These are phyloP conservation scores for Linnaemya vulpina DNA, from an alignment of 2,888 invertebrate genomes.

Conservation along the genomic window DNA sequence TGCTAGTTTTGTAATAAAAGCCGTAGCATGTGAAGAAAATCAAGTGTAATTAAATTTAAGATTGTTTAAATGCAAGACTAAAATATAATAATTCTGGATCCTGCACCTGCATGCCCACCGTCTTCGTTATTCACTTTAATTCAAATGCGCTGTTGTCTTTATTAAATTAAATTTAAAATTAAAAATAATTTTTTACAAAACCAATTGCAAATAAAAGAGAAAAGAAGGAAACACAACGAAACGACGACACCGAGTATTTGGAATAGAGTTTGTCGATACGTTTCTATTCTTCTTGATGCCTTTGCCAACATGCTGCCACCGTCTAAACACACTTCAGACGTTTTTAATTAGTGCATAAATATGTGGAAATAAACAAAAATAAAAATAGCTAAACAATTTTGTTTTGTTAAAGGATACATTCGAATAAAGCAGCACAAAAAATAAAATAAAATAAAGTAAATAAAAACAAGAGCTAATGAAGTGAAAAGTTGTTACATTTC, in stretches of 20 bases:
- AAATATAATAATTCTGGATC: too few relatives aligned
- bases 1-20: too few relatives aligned
- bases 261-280: slow-evolving; percentile 28
- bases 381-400: slow-evolving; percentile 12
- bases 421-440: slow-evolving; percentile 10
- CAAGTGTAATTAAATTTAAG: too few relatives aligned
- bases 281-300: slow-evolving; percentile 8
- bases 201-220: neutral
- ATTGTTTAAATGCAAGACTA: too few relatives aligned
- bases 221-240: too few relatives aligned
- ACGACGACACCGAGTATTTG: neutral
- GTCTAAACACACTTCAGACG: slow-evolving; percentile 60
- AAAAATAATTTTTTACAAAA: neutral
- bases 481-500: slow-evolving; percentile 47
- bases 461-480: slow-evolving; percentile 59
- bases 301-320: neutral
- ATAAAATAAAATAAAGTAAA: too few relatives aligned
- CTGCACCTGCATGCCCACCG: too few relatives aligned
- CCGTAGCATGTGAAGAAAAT: too few relatives aligned
- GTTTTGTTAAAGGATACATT: neutral
- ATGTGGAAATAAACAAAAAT: slow-evolving; percentile 42
- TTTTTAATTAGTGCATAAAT: slow-evolving; percentile 68
- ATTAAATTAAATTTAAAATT: neutral
- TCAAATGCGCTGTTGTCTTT: neutral
- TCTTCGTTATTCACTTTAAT: too few relatives aligned